Percentiles rank a stretch among this genome's conserved stretches.
phyloP scores from a whole-genome alignment of 92 coral and sea anemone species.

The Palythoa grandiflora region DNA sequence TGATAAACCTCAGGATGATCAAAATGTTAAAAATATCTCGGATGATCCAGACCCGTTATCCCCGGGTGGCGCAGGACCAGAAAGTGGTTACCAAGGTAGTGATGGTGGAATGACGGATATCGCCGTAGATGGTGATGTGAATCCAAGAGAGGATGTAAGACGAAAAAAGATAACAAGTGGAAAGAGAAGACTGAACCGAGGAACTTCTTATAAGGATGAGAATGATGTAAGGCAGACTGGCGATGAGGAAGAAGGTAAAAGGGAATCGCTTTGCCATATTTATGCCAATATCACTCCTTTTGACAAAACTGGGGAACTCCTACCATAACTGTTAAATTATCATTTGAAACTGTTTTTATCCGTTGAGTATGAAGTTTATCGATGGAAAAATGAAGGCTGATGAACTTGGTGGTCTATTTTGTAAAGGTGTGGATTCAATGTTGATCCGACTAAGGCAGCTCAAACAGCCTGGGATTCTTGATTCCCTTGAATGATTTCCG shows the following conservation, averaged over 20 bases:
- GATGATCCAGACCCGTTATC: background rate
- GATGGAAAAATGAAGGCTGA: too few species aligned
- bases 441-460: too few species aligned
- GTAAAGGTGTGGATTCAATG: too few species aligned
- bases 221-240: background rate
- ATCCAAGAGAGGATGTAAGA: constrained; percentile 6
- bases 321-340: too few species aligned
- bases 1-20: background rate
- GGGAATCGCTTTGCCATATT: background rate
- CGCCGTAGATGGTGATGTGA: background rate
- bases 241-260: constrained; percentile 29
- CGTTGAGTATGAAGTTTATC: too few species aligned
- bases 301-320: too few species aligned
- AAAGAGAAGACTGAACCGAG: constrained; percentile 19
- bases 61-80: background rate
- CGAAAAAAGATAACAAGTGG: constrained; percentile 10
- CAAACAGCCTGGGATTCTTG: too few species aligned
- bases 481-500: too few species aligned
- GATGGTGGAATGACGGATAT: background rate
- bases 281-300: too few species aligned
- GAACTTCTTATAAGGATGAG: constrained; percentile 5
- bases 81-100: background rate
- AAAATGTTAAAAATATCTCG: background rate
- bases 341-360: too few species aligned
- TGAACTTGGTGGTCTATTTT: too few species aligned